A percentile compares a stretch with the other conserved stretches of the same genome.
Conservation (phyloP, 2,113 vertebrate species). For the Otolemur garnettii region DNA sequence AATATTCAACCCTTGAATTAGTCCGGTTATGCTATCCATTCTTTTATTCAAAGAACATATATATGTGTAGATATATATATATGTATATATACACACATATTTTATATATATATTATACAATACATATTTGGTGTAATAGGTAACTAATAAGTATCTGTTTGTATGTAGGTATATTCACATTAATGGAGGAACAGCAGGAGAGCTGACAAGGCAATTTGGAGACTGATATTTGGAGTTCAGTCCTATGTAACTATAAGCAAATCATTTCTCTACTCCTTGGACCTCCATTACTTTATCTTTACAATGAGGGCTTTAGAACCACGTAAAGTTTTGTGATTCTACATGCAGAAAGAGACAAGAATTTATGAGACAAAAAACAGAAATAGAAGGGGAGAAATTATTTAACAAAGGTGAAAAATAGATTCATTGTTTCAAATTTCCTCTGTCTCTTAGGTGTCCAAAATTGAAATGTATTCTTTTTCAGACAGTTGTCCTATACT, state of each 20-base stretch:
- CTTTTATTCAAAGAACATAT: background rate
- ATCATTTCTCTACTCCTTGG: background rate
- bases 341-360: background rate
- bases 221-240: background rate
- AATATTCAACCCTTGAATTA: background rate
- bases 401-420: background rate
- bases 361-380: background rate
- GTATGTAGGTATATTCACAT: background rate
- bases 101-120: too few species aligned
- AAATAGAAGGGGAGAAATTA: background rate
- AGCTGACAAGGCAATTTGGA: background rate
- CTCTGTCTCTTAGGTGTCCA: background rate
- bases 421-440: constrained; percentile 23
- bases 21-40: background rate
- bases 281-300: background rate
- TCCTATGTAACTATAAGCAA: background rate
- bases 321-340: background rate
- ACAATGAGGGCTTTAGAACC: background rate
- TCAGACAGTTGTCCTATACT: background rate
- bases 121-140: background rate
- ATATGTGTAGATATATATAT: background rate
- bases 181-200: background rate
- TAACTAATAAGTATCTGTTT: background rate
- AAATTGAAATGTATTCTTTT: background rate
- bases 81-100: too few species aligned